A percentile compares a stretch with the other conserved stretches of the same genome.
Conservation (phyloP, 2,113 vertebrate species). For the Protobothrops mucrosquamatus region DNA sequence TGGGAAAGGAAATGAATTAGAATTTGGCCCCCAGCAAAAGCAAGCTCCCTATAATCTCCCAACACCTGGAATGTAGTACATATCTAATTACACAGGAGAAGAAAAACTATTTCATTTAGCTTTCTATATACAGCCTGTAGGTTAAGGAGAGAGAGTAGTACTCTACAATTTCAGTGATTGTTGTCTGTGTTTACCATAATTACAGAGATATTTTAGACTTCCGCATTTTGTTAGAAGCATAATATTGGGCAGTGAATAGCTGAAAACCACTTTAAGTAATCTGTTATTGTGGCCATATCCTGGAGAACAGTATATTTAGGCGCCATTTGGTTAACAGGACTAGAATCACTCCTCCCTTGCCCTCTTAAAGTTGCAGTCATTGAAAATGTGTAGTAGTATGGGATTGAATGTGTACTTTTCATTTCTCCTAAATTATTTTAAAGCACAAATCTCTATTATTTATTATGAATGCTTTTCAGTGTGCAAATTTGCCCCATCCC, state of each 20-base stretch:
- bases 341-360: conserved; percentile 36
- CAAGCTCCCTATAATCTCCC: conserved; percentile 26
- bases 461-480: background rate
- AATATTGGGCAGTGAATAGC: conserved; percentile 64
- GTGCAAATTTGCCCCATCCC: background rate
- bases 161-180: conserved; percentile 64
- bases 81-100: conserved; percentile 10
- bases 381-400: background rate
- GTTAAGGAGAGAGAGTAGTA: conserved; percentile 47
- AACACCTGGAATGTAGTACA: conserved; percentile 40
- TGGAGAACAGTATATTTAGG: conserved; percentile 63
- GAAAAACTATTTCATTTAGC: conserved; percentile 60
- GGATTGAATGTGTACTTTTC: conserved; percentile 15
- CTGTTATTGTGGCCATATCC: conserved; percentile 66
- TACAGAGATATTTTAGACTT: conserved; percentile 66
- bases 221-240: conserved; percentile 62
- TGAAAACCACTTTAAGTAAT: conserved; percentile 64
- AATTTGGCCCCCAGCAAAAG: conserved; percentile 20
- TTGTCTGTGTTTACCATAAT: conserved; percentile 67
- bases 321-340: conserved; percentile 50
- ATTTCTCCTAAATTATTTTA: background rate
- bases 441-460: background rate
- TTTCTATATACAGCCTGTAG: conserved; percentile 60
- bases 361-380: conserved; percentile 44
- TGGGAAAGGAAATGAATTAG: background rate